Evolutionary conservation across 2,113 vertebrate species (phyloP).

Genomic region (Acrocephalus arundinaceus): DNA sequence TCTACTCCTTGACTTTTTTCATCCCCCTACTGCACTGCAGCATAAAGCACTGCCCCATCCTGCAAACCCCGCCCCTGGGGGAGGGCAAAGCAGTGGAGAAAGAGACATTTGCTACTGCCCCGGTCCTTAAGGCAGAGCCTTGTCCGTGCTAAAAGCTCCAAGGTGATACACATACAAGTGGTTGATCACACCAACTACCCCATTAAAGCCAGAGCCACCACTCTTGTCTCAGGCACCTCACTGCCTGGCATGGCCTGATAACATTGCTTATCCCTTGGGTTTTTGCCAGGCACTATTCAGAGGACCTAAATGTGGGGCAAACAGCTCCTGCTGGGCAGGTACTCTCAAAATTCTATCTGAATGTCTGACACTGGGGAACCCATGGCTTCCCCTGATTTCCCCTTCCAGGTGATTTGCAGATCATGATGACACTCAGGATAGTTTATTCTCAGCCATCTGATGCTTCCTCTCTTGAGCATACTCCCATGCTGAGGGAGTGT

Average conservation of each 20-base stretch:
- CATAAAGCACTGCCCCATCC: background rate
- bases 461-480: background rate
- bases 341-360: background rate
- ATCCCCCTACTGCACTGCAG: background rate
- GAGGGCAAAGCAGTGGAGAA: background rate
- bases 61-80: background rate
- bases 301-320: background rate
- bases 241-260: background rate
- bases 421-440: background rate
- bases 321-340: background rate
- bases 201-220: background rate
- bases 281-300: background rate
- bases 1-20: background rate
- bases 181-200: background rate
- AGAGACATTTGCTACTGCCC: background rate
- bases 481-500: background rate
- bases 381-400: background rate
- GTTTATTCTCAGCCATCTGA: constrained; percentile 28
- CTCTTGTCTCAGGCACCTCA: fast-evolving
- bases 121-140: background rate
- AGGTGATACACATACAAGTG: fast-evolving
- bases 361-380: background rate
- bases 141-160: background rate
- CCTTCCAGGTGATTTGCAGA: background rate
- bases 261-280: fast-evolving